phyloP scores from a whole-genome alignment of 2,888 invertebrate species.

The Eilema griseolum region DNA sequence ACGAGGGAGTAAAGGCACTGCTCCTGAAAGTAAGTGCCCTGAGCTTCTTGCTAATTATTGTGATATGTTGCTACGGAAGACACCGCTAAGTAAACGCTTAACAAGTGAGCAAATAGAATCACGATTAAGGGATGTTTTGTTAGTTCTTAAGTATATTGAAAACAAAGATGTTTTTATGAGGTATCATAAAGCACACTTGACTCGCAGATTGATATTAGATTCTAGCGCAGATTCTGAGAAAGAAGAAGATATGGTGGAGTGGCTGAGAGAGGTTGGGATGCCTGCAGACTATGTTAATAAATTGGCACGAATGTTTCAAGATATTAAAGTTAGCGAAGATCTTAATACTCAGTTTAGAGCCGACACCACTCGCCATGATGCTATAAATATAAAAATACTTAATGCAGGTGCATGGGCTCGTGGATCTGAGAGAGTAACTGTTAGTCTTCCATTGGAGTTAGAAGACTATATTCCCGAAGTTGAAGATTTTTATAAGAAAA shows the following conservation, averaged over 20 bases:
- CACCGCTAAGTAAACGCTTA: conserved; percentile 97
- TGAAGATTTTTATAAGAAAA: conserved; percentile 99
- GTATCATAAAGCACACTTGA: conserved; percentile 99
- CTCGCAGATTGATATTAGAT: conserved; percentile 97
- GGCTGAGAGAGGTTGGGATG: conserved; percentile 99
- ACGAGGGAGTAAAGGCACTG: conserved; percentile 89
- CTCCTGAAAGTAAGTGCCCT: conserved; percentile 99
- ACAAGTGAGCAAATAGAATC: conserved; percentile 99
- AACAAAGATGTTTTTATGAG: conserved; percentile 99
- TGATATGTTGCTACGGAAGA: conserved; percentile 99
- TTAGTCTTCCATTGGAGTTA: conserved; percentile 98
- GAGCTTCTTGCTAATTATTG: conserved; percentile 99
- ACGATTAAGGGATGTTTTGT: conserved; percentile 95
- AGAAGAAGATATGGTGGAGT: conserved; percentile 99
- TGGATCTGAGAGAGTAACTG: conserved; percentile 97
- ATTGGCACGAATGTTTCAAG: conserved; percentile 98
- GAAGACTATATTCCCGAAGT: conserved; percentile 99
- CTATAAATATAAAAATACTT: conserved; percentile 98
- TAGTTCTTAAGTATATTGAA: conserved; percentile 99
- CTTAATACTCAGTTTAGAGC: conserved; percentile 97
- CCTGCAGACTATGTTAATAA: conserved; percentile 99
- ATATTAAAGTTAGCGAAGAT: conserved; percentile 99
- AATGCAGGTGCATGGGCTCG: conserved; percentile 99
- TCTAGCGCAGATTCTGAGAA: conserved; percentile 99
- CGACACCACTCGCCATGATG: conserved; percentile 93